Percentiles rank a stretch among this genome's conserved stretches.
These are phyloP conservation scores for Marronus borbonicus DNA, from an alignment of 2,888 invertebrate genomes.

Conservation along the genomic window DNA sequence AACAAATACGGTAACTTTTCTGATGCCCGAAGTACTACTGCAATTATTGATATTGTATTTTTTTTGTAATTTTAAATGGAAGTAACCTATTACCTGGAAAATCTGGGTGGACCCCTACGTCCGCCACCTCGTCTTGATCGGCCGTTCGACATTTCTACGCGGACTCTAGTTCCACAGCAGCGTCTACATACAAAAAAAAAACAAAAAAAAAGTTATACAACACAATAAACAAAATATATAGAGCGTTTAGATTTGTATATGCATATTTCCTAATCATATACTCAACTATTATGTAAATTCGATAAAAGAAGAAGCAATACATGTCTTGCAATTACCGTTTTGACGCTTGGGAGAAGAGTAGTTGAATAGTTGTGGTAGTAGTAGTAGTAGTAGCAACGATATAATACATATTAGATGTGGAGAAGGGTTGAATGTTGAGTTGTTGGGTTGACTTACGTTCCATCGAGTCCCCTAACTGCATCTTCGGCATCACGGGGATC, in stretches of 20 bases:
- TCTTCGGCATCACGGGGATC: constrained; percentile 92
- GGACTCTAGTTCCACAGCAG: constrained; percentile 90
- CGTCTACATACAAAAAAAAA: constrained; percentile 73
- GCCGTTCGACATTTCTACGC: constrained; percentile 95
- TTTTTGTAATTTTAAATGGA: constrained; percentile 1
- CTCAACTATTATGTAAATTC: neutral
- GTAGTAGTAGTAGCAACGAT: constrained; percentile 50
- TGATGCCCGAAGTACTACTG: too few species aligned
- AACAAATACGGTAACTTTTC: too few species aligned
- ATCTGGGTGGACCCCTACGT: constrained; percentile 66
- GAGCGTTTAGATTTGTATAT: too few species aligned
- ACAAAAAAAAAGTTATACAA: neutral
- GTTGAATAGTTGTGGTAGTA: constrained; percentile 30
- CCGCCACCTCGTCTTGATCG: constrained; percentile 79
- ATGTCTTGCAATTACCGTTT: constrained; percentile 48
- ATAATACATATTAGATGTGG: constrained; percentile 48
- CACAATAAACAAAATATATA: too few species aligned
- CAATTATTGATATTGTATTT: too few species aligned
- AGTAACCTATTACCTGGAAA: constrained; percentile 64
- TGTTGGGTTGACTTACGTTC: constrained; percentile 76
- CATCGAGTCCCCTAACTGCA: constrained; percentile 86
- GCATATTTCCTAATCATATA: neutral
- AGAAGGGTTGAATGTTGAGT: constrained; percentile 51
- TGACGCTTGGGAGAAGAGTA: constrained; percentile 49
- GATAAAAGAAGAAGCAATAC: constrained; percentile 27